Base-by-base conservation (phyloP, 2,797 vertebrate genomes). In the Characodon lateralis region DNA sequence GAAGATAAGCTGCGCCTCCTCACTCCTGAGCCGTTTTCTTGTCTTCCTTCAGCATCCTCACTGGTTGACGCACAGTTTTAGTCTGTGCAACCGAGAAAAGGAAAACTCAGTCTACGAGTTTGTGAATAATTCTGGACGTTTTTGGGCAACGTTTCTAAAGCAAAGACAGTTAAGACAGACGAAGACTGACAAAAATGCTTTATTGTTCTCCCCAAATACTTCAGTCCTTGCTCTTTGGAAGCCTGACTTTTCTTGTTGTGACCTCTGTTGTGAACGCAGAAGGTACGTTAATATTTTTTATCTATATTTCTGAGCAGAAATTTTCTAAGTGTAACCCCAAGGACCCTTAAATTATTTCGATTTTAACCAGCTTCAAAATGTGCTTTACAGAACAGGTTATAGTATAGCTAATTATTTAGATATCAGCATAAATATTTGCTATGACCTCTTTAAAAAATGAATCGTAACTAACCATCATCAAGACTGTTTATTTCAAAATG, bases 1-100 rank as follows among this genome's bases (percentile, higher is more conserved):
- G 87, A 69, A 91, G 92, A 93, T 92, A 93, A 95, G 93, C 94
- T 92, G 94, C 94, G 93, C 90, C 90, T 88, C 90, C 89, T 88
- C 88, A 89, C 81, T 79, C 90, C n/a, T 85, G 89, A 89, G 83
- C 85, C 87, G 89, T 76, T 77, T 89, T 89, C 88, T 88, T 84
- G 53, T 85, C 81, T 82, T 81, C 86, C 84, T 80, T 85, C 82
- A 76, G 72, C 78, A 39, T 83, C 82, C 83, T 89, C 87, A 81
- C 83, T 81, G 78, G 86, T 83, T 85, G 88, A 77, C 79, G 58
- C 81, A 79, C 81, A 76, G 84, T 78, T 68, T 68, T 72, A 77
- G 78, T 80, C 80, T 88, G 79, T 53, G 81, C 72, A 55, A 56
- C 68, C 82, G 41, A 80, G 69, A 83, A 76, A 79, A 69, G 82